A percentile compares a stretch with the other conserved stretches of the same genome.
These are phyloP conservation scores for Tokudaia tokunoshimensis DNA, from an alignment of 2,797 vertebrate genomes.

Conservation along the genomic window DNA sequence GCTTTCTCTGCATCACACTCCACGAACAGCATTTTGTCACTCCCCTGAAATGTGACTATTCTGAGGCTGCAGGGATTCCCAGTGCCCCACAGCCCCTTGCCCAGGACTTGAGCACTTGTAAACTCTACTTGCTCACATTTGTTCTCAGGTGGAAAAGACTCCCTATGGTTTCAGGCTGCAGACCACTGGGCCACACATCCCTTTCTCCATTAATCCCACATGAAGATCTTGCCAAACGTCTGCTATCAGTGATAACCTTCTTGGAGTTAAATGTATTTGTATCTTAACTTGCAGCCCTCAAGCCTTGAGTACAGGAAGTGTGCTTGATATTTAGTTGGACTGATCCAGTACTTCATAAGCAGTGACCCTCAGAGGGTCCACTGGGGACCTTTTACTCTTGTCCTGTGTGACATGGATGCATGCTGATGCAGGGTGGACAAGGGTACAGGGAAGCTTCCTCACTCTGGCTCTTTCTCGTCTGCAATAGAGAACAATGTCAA, in stretches of 20 bases:
- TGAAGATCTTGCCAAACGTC: not conserved
- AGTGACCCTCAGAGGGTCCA: not conserved
- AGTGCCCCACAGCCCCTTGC: not conserved
- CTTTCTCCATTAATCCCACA: not conserved
- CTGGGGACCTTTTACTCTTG: not conserved
- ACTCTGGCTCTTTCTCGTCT: not conserved
- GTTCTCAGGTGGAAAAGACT: not conserved
- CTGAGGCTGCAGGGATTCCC: not conserved
- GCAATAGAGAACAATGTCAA: not conserved
- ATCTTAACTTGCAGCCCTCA: not conserved
- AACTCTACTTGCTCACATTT: not conserved
- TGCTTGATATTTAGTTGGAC: not conserved
- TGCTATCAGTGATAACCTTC: conserved; percentile 8
- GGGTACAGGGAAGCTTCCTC: not conserved
- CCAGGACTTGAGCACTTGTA: not conserved
- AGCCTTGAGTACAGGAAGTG: not conserved
- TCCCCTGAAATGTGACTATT: conserved; percentile 8
- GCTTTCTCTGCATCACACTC: not conserved
- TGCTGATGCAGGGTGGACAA: not conserved
- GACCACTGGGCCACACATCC: too few species aligned
- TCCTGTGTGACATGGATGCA: not conserved
- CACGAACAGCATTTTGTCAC: conserved; percentile 34
- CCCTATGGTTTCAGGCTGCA: not conserved
- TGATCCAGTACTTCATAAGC: not conserved
- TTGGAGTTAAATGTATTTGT: conserved; percentile 16